Conservation (phyloP, 92 coral and sea anemone species). For the Porites cylindrica region DNA sequence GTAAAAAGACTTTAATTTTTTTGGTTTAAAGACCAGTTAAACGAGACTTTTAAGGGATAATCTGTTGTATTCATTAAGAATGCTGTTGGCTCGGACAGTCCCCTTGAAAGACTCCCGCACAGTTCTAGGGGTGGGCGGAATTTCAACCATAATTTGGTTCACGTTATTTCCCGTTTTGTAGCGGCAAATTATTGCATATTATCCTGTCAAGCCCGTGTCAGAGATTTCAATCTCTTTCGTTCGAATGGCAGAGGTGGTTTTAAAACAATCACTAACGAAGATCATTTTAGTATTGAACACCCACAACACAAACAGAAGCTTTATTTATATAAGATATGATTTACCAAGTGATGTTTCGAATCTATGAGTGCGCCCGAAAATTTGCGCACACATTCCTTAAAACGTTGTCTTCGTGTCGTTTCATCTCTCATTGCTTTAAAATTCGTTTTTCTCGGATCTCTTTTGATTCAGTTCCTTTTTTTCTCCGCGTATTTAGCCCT, state of each 20-base stretch:
- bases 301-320: background rate
- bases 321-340: background rate
- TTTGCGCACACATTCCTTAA: no score
- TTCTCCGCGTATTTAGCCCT: background rate
- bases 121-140: conserved; percentile 24
- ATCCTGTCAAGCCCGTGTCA: background rate
- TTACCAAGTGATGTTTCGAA: conserved; percentile 3
- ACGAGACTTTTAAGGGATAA: background rate
- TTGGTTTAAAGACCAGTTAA: background rate
- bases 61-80: background rate
- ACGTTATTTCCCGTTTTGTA: background rate
- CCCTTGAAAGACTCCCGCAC: background rate
- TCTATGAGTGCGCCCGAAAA: background rate
- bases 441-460: no score
- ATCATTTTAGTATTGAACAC: conserved; percentile 6
- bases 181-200: conserved; percentile 3
- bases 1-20: background rate
- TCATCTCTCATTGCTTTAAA: background rate
- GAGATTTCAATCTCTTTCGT: background rate
- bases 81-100: background rate
- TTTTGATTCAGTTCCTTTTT: background rate
- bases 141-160: background rate
- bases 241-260: conserved; percentile 11
- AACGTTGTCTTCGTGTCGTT: no score
- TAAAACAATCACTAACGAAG: background rate